Evolutionary conservation across 2,888 invertebrate species (phyloP), one percentile per base, ranked within the genome.

Genomic region (Tinea trinotella): DNA sequence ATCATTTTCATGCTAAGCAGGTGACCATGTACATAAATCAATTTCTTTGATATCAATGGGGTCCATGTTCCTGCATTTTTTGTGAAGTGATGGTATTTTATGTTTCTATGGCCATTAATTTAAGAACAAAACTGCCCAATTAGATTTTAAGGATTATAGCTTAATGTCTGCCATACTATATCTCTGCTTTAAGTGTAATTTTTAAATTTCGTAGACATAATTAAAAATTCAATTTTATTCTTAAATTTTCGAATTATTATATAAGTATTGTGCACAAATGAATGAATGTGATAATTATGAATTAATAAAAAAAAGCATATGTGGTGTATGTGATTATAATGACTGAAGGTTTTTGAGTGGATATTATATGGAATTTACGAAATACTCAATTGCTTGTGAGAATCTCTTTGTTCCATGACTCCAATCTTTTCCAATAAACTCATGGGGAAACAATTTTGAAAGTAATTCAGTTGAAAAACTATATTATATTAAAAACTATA

Each of bases 201-300:
- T n/a, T n/a, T n/a, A n/a, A n/a, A n/a, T n/a, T n/a, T n/a, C n/a
- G n/a, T 30, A 30, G 30, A 30, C 2, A 7, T 30, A 30, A 30
- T 30, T n/a, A n/a, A n/a, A n/a, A n/a, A n/a, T 7, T 30, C 30
- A 30, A 30, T 30, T 30, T 4, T 30, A 4, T 10, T 30, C 30
- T 30, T 30, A 30, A 30, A 30, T 30, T 30, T n/a, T 30, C 30
- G n/a, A 30, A 30, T 30, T 30, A 30, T 30, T 30, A n/a, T n/a
- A n/a, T n/a, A 40, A 40, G 40, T 40, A 40, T 24, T 24, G 24
- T 15, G 15, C 15, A 40, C 40, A 40, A 40, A 15, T 1, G 15
- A 15, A 40, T 40, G 15, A 40, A 15, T 40, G 40, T 40, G 40
- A 40, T 30, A 30, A 30, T 30, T 30, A 40, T 40, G 40, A 15